Percentiles rank a stretch among this genome's conserved stretches.
Evolutionary conservation across 2,113 vertebrate species (phyloP).

Genomic region (Xiphophorus maculatus): DNA sequence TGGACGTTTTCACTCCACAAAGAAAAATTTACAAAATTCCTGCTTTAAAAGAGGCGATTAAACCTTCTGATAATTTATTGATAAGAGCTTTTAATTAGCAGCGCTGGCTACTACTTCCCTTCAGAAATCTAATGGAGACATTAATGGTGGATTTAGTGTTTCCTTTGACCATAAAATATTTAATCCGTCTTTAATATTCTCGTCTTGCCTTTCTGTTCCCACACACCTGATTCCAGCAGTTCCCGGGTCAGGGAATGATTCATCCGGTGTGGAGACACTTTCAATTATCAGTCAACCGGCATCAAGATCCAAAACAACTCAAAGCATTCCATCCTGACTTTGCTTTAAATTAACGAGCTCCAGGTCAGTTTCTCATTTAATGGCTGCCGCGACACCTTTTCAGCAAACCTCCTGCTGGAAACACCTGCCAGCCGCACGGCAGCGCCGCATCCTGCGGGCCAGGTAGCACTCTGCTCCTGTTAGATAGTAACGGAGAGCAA

Average conservation of each 20-base stretch:
- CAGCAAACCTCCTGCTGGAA: not conserved
- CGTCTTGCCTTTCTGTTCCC: not conserved
- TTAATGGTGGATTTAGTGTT: not conserved
- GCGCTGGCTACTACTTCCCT: no score
- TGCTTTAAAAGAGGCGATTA: no score
- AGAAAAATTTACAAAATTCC: not conserved
- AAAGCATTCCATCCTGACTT: not conserved
- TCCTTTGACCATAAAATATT: not conserved
- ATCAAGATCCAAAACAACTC: not conserved
- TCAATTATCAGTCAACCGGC: not conserved
- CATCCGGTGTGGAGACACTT: not conserved
- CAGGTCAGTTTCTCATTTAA: not conserved
- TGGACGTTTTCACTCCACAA: not conserved
- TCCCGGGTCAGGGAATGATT: not conserved
- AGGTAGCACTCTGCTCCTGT: constrained; percentile 44
- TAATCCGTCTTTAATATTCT: not conserved
- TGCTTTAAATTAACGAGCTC: not conserved
- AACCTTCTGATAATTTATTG: no score
- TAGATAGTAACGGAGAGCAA: constrained; percentile 30
- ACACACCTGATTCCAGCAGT: not conserved
- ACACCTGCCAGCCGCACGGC: not conserved
- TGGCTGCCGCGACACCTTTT: not conserved
- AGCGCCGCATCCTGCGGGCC: constrained; percentile 31
- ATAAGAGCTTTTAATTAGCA: no score
- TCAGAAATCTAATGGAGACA: not conserved